A percentile compares a stretch with the other conserved stretches of the same genome.
phyloP scores from a whole-genome alignment of 1,140 invertebrate species.

The fruit fly (Drosophila melanogaster) region DNA sequence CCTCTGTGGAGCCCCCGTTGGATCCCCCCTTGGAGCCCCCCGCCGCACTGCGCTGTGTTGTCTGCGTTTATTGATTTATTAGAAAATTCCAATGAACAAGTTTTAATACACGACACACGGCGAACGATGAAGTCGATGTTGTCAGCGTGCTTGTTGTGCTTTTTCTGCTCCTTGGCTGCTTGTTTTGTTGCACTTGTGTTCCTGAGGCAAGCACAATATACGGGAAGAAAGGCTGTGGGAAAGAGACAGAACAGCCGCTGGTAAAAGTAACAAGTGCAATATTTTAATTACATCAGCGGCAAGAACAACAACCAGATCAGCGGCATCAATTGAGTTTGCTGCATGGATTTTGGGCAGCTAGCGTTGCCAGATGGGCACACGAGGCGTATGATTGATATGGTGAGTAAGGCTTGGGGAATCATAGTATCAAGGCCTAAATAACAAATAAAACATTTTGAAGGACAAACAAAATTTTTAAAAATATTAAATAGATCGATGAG shows the following conservation, averaged over 20 bases:
- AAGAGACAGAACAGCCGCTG: conserved; percentile 19
- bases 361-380: conserved; percentile 48
- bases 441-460: too few relatives aligned
- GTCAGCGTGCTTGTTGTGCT: conserved; percentile 53
- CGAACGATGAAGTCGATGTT: conserved; percentile 56
- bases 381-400: conserved; percentile 52
- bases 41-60: conserved; percentile 58
- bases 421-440: too few relatives aligned
- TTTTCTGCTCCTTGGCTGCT: conserved; percentile 35
- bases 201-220: conserved; percentile 32
- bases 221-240: conserved; percentile 10
- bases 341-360: conserved; percentile 41
- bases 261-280: conserved; percentile 79
- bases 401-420: background rate
- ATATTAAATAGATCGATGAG: too few relatives aligned
- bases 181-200: conserved; percentile 28
- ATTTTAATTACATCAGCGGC: conserved; percentile 77
- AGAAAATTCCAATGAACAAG: conserved; percentile 83
- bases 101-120: conserved; percentile 77
- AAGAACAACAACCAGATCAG: conserved; percentile 37
- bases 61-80: conserved; percentile 83
- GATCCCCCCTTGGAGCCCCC: conserved; percentile 3
- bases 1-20: conserved; percentile 14
- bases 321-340: conserved; percentile 41
- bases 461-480: too few relatives aligned